A percentile compares a stretch with the other conserved stretches of the same genome.
phyloP scores from a whole-genome alignment of 2,113 vertebrate genomes.

The Machaerirhynchus nigripectus region DNA sequence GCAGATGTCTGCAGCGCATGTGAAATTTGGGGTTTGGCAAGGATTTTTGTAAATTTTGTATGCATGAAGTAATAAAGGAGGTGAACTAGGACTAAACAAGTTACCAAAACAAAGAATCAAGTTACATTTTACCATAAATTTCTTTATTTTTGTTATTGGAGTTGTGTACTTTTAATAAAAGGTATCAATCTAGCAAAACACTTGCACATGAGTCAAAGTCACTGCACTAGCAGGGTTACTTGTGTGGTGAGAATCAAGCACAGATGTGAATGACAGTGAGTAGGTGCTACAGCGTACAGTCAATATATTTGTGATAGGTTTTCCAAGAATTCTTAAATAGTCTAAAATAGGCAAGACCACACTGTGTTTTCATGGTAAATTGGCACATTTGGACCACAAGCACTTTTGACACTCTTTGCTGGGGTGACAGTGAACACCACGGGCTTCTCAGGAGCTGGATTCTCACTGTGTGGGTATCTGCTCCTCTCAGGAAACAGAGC shows the following conservation, averaged over 20 bases:
- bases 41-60: not conserved
- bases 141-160: conserved; percentile 50
- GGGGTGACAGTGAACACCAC: not conserved
- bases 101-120: not conserved
- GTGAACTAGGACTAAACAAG: not conserved
- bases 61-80: not conserved
- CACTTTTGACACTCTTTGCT: not conserved
- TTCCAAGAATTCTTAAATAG: not conserved
- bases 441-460: not conserved
- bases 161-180: conserved; percentile 47
- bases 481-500: not conserved
- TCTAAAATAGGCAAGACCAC: conserved; percentile 11
- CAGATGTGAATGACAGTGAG: conserved; percentile 13
- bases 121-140: conserved; percentile 46
- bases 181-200: conserved; percentile 41
- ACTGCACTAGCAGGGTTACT: not conserved
- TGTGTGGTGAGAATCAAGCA: not conserved
- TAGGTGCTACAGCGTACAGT: conserved; percentile 26
- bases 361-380: not conserved
- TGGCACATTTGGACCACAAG: conserved; percentile 3
- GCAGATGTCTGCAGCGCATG: not conserved
- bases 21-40: not conserved
- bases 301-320: not conserved
- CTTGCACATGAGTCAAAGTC: conserved; percentile 7
- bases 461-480: not conserved